Evolutionary conservation across 2,113 vertebrate species (phyloP), one percentile per base, ranked within the genome.

Genomic region (Pungitius pungitius): DNA sequence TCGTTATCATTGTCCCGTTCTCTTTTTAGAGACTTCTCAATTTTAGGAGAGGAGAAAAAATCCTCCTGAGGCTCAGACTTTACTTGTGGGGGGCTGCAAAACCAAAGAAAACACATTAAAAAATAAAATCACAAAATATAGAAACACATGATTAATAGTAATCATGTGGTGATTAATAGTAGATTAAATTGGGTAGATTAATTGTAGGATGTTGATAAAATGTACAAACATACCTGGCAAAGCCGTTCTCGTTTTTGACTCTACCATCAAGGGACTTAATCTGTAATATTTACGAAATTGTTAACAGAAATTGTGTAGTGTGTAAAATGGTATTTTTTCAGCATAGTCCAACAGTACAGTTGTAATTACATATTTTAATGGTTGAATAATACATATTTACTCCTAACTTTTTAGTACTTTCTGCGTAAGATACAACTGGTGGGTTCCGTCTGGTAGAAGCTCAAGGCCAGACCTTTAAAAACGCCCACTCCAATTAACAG

Each of bases 231-330:
- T 93, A 99, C 97, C 97, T 97, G 78, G 95, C 95, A 87, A 99
- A 99, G 37, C 97, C 97, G 87, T 99, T 99, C 89, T 98, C 96
- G 49, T 96, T 97, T 92, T 97, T 99, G 75, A 96, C 81, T 93
- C 96, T 98, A 58, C 91, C 92, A 83, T 97, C 95, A 60, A 93
- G 82, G 78, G 80, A 56, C 77, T 87, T 91, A 17, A 89, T 71
- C 87, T 90, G 67, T 75, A 85, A 79, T 15, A 7, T 42, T 35
- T 6, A 62, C 24, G 69, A 67, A 42, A 5, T 17, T 58, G 30
- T 40, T 24, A 35, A 24, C 10, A 22, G 10, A 2, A 47, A 9
- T 47, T 49, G 20, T 49, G 22, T n/a, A 22, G n/a, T 20, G 1
- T 4, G 9, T 0, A 8, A 55, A 51, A 26, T 45, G 0, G 27